phyloP scores from a whole-genome alignment of 2,113 vertebrate species.

The Xenopus laevis region DNA sequence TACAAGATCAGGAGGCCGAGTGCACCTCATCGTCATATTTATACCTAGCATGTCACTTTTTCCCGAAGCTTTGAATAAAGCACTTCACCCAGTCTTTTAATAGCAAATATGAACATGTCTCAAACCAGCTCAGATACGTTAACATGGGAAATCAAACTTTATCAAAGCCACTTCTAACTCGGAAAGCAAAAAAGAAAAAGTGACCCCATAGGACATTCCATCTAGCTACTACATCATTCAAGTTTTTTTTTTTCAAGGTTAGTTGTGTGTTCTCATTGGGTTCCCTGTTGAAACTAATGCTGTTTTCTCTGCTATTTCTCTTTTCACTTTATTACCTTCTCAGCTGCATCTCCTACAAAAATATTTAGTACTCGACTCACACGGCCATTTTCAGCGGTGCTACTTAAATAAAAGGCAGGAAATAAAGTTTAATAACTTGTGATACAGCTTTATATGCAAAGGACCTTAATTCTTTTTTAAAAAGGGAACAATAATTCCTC shows the following conservation, averaged over 20 bases:
- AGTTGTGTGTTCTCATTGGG: neutral
- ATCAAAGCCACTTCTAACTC: neutral
- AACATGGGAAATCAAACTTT: conserved; percentile 5
- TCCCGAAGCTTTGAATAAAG: neutral
- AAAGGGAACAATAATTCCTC: neutral
- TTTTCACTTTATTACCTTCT: conserved; percentile 7
- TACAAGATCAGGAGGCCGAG: too few relatives aligned
- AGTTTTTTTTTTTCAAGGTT: neutral
- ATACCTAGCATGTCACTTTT: neutral
- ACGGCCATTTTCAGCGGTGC: conserved; percentile 3
- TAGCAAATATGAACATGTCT: neutral
- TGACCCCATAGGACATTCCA: neutral
- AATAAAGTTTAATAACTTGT: conserved; percentile 22
- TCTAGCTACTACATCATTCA: neutral
- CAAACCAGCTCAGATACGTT: neutral
- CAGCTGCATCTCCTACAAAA: neutral
- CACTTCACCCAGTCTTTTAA: neutral
- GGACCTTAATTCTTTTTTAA: conserved; percentile 8
- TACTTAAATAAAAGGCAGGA: conserved; percentile 28
- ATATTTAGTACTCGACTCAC: conserved; percentile 22
- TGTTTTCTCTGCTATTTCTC: neutral
- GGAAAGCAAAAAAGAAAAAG: conserved; percentile 1
- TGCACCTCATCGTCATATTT: neutral
- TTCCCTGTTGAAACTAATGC: neutral
- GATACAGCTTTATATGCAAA: conserved; percentile 16